phyloP scores from a whole-genome alignment of 2,797 vertebrate genomes.

The Coccyzus lansbergi region DNA sequence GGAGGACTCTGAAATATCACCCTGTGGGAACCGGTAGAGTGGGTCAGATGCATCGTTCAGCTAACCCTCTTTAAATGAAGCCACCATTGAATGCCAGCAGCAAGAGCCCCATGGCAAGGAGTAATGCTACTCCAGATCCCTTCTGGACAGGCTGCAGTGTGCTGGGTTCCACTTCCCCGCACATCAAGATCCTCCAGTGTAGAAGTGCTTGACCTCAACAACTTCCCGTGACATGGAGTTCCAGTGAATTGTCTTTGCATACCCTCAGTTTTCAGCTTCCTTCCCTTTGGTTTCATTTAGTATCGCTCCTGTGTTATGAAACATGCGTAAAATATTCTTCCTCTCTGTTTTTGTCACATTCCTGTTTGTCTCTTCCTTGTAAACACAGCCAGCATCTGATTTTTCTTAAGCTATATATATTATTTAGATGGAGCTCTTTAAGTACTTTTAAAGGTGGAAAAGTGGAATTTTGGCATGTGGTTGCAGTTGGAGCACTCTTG shows the following conservation, averaged over 20 bases:
- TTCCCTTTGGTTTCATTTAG: constrained; percentile 18
- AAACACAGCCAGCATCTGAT: background rate
- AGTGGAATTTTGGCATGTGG: background rate
- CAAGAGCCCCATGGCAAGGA: background rate
- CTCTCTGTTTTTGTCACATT: background rate
- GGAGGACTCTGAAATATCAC: background rate
- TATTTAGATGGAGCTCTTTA: background rate
- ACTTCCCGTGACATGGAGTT: constrained; percentile 56
- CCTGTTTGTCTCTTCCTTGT: background rate
- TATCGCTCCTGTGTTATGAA: background rate
- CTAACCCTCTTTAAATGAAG: background rate
- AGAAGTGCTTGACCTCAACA: constrained; percentile 61
- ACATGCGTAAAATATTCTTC: background rate
- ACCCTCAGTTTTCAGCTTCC: constrained; percentile 7
- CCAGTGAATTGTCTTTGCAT: constrained; percentile 36
- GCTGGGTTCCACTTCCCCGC: background rate
- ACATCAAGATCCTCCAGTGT: background rate
- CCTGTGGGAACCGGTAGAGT: background rate
- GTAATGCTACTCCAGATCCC: fast-evolving
- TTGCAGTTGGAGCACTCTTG: too few relatives aligned
- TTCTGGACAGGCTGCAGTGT: background rate
- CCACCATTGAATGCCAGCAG: fast-evolving
- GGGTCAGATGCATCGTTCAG: background rate
- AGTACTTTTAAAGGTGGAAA: background rate
- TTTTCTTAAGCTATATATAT: background rate